Evolutionary conservation across 2,888 invertebrate genomes (phyloP).

Genomic region (Synergus itoensis): DNA sequence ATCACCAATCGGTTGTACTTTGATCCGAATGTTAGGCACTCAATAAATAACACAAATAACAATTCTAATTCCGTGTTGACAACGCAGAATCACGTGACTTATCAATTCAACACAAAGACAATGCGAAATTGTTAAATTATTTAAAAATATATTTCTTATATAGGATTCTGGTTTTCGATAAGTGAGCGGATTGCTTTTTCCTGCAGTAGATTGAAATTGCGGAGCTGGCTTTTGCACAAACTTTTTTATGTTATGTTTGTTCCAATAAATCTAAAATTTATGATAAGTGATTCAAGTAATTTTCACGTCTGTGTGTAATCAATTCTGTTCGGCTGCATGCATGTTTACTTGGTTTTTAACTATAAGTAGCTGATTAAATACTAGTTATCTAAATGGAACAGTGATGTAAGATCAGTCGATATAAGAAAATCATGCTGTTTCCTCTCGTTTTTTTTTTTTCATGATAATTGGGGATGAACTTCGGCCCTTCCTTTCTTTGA

Average conservation of each 20-base stretch:
- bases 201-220: background rate
- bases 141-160: background rate
- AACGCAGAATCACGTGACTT: background rate
- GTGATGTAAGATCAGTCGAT: slow-evolving; percentile 35
- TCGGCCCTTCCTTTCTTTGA: background rate
- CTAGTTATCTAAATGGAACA: slow-evolving; percentile 33
- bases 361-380: slow-evolving; percentile 38
- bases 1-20: background rate
- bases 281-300: background rate
- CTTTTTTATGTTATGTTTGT: slow-evolving; percentile 12
- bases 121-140: background rate
- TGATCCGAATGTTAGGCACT: background rate
- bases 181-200: background rate
- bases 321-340: background rate
- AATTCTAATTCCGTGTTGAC: background rate
- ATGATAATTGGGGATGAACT: slow-evolving; percentile 3
- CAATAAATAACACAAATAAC: background rate
- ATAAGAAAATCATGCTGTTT: slow-evolving; percentile 22
- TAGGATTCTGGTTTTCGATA: too few relatives aligned
- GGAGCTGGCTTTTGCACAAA: background rate
- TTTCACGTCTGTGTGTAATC: background rate
- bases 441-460: background rate
- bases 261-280: background rate
- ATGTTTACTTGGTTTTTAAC: slow-evolving; percentile 28
- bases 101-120: background rate